Conservation (phyloP, 2,797 vertebrate species). For the Mormyrus hasselquistii region DNA sequence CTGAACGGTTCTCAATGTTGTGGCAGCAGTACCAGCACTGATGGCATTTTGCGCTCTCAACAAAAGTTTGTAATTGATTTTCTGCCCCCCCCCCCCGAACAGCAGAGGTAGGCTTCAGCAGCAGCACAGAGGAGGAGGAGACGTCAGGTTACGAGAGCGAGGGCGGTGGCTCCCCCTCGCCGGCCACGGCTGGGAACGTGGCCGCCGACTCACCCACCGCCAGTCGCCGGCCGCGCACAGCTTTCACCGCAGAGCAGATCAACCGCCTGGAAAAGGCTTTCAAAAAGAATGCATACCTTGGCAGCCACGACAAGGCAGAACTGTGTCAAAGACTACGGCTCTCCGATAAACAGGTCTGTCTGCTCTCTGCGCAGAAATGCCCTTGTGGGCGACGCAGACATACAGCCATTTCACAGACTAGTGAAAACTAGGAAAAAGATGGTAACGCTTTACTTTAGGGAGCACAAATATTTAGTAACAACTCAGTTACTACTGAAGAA, state of each 20-base stretch:
- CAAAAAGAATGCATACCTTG: constrained; percentile 66
- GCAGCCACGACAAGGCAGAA: constrained; percentile 65
- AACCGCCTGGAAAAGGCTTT: constrained; percentile 63
- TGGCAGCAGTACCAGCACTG: neutral
- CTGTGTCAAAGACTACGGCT: constrained; percentile 64
- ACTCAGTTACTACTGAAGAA: neutral
- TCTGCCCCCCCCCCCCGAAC: constrained; percentile 21
- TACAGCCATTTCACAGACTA: neutral
- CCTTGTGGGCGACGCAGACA: neutral
- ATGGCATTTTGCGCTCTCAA: neutral
- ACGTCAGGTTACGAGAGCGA: constrained; percentile 69
- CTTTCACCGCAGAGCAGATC: constrained; percentile 68
- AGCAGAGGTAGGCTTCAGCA: constrained; percentile 47
- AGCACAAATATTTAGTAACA: neutral
- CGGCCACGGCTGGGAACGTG: constrained; percentile 24
- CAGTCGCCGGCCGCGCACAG: constrained; percentile 62
- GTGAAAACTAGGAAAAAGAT: neutral
- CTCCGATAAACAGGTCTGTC: constrained; percentile 67
- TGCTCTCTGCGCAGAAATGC: neutral
- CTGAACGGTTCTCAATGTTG: neutral
- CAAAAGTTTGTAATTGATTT: neutral
- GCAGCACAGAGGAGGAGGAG: constrained; percentile 58
- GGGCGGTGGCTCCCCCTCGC: constrained; percentile 51
- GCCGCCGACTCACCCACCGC: constrained; percentile 31
- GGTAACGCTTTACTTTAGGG: neutral